Evolutionary conservation across 2,797 vertebrate species (phyloP), one percentile per base, ranked within the genome.

Genomic region (Enoplosus armatus): DNA sequence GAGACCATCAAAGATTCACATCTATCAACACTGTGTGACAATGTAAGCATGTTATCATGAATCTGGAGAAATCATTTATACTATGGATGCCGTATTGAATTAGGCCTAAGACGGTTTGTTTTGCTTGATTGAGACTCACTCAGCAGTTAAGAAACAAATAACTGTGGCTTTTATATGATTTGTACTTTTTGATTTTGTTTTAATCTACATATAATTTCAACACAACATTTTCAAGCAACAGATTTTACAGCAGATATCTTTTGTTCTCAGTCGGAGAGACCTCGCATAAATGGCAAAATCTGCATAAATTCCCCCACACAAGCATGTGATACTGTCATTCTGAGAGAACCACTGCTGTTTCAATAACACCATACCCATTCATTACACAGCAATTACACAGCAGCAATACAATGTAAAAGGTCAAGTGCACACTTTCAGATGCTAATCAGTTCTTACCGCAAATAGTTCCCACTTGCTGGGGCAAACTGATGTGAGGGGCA

Each of bases 401-500:
- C 75, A 67, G 65, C 47, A 55, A 66, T 31, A 66, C 58, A 63
- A 75, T 26, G 29, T 14, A 79, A 86, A 89, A 90, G 82, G 86
- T 87, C 79, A 83, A 69, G 66, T 60, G 26, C 84, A 84, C 54
- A 51, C 45, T 88, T 62, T 85, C 75, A 68, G 73, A 87, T 85
- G 67, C 27, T 86, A 76, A 79, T 84, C 68, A 59, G 53, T 35
- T 61, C 31, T 74, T 77, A 39, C 22, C 16, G 15, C 41, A 74
- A 58, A 79, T 53, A 63, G 56, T 65, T 82, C 18, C 62, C 48
- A 59, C 67, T 64, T 43, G 60, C 70, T 67, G 41, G 24, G 20
- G 31, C 20, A n/a, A 27, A 58, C 16, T 35, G 39, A 39, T 1
- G 3, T 31, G 41, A 3, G 7, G 18, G 62, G n/a, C 12, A 77